Evolutionary conservation across 2,113 vertebrate genomes (phyloP), one percentile per base, ranked within the genome.

Genomic region (Limnothrissa miodon): DNA sequence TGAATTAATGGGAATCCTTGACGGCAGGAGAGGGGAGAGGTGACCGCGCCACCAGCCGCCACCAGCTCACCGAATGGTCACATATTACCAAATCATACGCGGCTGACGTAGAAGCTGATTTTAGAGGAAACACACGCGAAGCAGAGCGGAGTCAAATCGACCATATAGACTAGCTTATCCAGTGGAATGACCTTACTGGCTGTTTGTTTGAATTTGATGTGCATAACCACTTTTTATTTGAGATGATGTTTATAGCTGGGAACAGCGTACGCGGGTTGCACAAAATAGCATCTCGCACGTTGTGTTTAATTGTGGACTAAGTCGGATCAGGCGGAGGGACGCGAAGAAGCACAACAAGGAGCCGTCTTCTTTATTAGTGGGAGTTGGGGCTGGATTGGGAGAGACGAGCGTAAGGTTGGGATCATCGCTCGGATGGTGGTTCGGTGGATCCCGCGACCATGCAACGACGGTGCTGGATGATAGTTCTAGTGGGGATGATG

Each of bases 401-500:
- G 83, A 87, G 87, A 80, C 78, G 79, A 84, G 89, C 89, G 42
- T 87, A 44, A 44, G 44, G 39, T 45, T 70, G 80, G 82, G 36
- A 78, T 88, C 87, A 88, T 88, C 91, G 94, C 93, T 94, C 93
- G 94, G 90, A 95, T 95, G 94, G 81, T 91, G 90, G 80, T 92
- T 89, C 90, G 85, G 91, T 88, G 89, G 92, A 90, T 87, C 88
- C 89, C 80, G 84, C 81, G 91, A 93, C 90, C 91, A 94, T 94
- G 93, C 94, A 91, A 90, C 93, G 92, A 85, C 93, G 93, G 92
- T 93, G 94, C 94, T 94, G 94, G 92, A 87, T 94, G 93, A 93
- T 96, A 78, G 92, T 92, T 89, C 89, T 96, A 90, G 94, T 94
- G 91, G 94, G 91, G 92, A 92, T 93, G 89, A 93, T 96, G 95